phyloP scores from a whole-genome alignment of 2,888 invertebrate genomes.

The Resseliella maxima region DNA sequence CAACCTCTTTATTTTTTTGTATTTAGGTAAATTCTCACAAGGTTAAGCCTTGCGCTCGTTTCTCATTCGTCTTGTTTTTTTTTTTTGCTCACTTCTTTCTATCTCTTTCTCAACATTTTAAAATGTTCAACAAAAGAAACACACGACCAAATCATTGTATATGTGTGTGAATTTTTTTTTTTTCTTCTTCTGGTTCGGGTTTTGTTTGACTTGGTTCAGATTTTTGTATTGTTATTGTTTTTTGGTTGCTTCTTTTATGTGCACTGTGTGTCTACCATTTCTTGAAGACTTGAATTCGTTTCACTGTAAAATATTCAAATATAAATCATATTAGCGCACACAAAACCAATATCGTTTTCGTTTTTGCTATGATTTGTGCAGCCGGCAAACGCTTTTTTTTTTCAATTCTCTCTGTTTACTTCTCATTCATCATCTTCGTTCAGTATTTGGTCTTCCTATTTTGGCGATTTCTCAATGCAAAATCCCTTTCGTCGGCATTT shows the following conservation, averaged over 20 bases:
- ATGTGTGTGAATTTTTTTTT: conserved; percentile 35
- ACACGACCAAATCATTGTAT: not conserved
- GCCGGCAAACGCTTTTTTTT: not conserved
- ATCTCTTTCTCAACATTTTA: not conserved
- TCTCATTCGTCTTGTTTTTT: not conserved
- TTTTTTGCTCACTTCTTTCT: not conserved
- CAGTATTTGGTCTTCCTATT: too few species aligned
- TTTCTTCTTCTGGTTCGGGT: not conserved
- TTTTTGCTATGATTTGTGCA: conserved; percentile 36
- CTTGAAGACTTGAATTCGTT: too few species aligned
- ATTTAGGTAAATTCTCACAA: conserved; percentile 49
- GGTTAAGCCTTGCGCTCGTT: conserved; percentile 49
- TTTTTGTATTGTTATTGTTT: too few species aligned
- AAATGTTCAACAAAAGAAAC: conserved; percentile 35
- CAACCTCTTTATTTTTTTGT: conserved; percentile 8
- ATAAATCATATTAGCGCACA: conserved; percentile 54
- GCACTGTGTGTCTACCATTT: too few species aligned
- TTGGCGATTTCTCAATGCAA: conserved; percentile 2
- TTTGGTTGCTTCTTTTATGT: too few species aligned
- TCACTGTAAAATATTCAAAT: too few species aligned
- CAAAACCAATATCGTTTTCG: conserved; percentile 49
- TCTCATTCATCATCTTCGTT: too few species aligned
- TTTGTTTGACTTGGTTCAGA: not conserved
- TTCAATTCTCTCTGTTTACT: not conserved
- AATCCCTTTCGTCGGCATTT: conserved; percentile 50